Percentiles rank a stretch among this genome's conserved stretches.
These are phyloP conservation scores for Tinamus major DNA, from an alignment of 2,797 vertebrate species.

Conservation along the genomic window DNA sequence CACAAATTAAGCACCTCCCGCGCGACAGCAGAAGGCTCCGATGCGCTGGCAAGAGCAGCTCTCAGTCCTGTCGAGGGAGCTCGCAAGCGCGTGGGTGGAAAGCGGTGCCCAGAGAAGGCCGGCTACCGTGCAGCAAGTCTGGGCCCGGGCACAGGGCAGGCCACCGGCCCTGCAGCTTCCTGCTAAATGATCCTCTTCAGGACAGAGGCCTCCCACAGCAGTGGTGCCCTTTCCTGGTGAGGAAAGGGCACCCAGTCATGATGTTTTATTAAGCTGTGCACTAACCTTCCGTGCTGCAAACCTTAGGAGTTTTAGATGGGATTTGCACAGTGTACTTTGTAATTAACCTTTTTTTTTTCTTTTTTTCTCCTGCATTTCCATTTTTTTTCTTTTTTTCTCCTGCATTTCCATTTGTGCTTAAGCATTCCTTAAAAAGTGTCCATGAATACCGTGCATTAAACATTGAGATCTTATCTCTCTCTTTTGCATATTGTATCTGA, in stretches of 20 bases:
- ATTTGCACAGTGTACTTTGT: constrained; percentile 71
- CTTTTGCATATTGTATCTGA: background rate
- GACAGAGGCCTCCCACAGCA: constrained; percentile 39
- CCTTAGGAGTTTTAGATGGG: constrained; percentile 59
- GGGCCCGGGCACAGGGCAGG: too few relatives aligned
- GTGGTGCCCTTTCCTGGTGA: constrained; percentile 78
- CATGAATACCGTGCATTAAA: background rate
- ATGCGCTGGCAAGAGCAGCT: too few relatives aligned
- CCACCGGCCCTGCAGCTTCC: too few relatives aligned
- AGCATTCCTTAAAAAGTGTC: constrained; percentile 27
- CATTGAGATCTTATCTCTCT: background rate
- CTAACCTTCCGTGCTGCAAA: constrained; percentile 66
- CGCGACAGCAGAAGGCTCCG: too few relatives aligned
- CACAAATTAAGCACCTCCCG: constrained; percentile 80
- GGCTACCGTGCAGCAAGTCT: too few relatives aligned
- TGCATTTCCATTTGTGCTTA: constrained; percentile 4
- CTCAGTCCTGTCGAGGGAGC: too few relatives aligned
- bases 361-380: background rate
- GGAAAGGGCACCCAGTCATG: constrained; percentile 67
- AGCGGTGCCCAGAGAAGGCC: too few relatives aligned
- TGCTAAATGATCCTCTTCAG: too few relatives aligned
- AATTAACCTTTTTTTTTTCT: constrained; percentile 66
- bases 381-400: background rate
- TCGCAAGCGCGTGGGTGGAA: too few relatives aligned
- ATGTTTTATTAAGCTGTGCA: constrained; percentile 66